These are phyloP conservation scores for Habroteleia sp. DNA, from an alignment of 2,888 invertebrate species.

Conservation along the genomic window DNA sequence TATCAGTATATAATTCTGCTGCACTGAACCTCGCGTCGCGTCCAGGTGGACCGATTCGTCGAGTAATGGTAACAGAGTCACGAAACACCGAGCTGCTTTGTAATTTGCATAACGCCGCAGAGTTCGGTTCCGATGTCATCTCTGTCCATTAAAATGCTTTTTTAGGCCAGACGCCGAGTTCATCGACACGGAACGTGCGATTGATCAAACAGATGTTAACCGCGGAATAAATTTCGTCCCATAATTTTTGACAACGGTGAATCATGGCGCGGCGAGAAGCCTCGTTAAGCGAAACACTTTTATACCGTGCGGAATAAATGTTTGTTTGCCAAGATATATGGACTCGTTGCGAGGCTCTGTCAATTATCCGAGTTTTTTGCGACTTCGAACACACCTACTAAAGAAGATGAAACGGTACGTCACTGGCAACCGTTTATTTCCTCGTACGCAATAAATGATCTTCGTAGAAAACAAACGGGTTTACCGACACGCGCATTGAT, in stretches of 20 bases:
- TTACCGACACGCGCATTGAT: constrained; percentile 52
- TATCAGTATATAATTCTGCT: constrained; percentile 3
- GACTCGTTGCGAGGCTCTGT: constrained; percentile 65
- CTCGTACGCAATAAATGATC: constrained; percentile 64
- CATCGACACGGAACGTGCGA: constrained; percentile 31
- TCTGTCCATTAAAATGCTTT: constrained; percentile 32
- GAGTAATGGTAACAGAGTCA: constrained; percentile 37
- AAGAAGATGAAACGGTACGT: constrained; percentile 73
- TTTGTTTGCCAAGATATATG: constrained; percentile 53
- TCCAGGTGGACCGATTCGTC: constrained; percentile 1
- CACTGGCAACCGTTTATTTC: constrained; percentile 68
- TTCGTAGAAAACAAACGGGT: constrained; percentile 51
- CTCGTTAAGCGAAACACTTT: constrained; percentile 47
- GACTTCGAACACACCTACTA: constrained; percentile 65
- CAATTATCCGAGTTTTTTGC: constrained; percentile 70
- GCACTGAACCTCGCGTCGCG: constrained; percentile 1
- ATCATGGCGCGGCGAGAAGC: constrained; percentile 24
- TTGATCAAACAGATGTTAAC: constrained; percentile 29
- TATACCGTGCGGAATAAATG: constrained; percentile 35
- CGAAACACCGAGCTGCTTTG: constrained; percentile 34
- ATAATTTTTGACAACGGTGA: constrained; percentile 50
- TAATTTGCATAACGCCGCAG: constrained; percentile 53
- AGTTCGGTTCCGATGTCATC: constrained; percentile 44
- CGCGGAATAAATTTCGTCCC: constrained; percentile 40
- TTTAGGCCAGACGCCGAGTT: constrained; percentile 23